Conservation (phyloP, 2,888 invertebrate species). For the Rhogogaster chlorosoma region DNA sequence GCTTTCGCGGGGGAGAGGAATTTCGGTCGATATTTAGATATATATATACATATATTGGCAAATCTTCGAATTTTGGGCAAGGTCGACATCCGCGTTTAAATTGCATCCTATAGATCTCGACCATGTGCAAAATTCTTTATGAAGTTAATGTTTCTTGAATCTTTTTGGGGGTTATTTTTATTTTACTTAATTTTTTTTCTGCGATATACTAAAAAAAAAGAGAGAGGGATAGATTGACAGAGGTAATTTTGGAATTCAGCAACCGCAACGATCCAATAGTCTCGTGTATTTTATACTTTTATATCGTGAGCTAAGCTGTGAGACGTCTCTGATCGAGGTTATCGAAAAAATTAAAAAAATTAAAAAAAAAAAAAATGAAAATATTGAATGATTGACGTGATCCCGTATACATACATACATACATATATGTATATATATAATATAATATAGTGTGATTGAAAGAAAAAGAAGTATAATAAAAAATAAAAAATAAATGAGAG, state of each 20-base stretch:
- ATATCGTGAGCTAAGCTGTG: slow-evolving; percentile 70
- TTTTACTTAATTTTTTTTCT: not conserved
- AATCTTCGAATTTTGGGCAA: not conserved
- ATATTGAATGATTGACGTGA: slow-evolving; percentile 48
- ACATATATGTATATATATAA: not conserved
- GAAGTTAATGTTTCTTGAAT: not conserved
- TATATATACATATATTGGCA: no score
- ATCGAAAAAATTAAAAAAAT: no score
- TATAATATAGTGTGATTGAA: slow-evolving; percentile 3
- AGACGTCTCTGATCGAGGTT: slow-evolving; percentile 58
- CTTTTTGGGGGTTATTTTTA: not conserved
- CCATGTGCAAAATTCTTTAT: not conserved
- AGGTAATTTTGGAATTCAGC: slow-evolving; percentile 19
- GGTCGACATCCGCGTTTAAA: not conserved
- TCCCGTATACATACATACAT: slow-evolving; percentile 45
- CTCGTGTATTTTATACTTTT: slow-evolving; percentile 76
- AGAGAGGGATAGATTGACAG: not conserved
- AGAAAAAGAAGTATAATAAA: slow-evolving; percentile 61
- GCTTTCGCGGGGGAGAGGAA: not conserved
- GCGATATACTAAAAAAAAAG: not conserved
- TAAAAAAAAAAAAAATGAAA: slow-evolving; percentile 56
- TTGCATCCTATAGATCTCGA: not conserved
- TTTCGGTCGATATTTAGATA: not conserved
- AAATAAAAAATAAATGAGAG: slow-evolving; percentile 67
- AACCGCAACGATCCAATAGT: slow-evolving; percentile 30